phyloP scores from a whole-genome alignment of 2,113 vertebrate species.

The Solea senegalensis region DNA sequence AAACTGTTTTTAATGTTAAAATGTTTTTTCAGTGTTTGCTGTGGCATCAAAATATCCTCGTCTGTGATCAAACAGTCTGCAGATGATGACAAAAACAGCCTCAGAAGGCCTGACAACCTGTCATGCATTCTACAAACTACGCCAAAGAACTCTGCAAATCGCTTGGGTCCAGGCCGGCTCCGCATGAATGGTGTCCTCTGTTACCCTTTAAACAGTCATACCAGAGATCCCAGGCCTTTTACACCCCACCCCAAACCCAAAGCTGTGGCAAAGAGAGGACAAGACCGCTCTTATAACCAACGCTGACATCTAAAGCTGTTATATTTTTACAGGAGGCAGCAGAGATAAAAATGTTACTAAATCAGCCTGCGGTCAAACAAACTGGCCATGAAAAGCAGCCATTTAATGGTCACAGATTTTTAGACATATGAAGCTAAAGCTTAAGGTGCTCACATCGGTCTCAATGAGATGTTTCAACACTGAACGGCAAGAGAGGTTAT shows the following conservation, averaged over 20 bases:
- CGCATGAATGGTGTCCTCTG: slow-evolving; percentile 69
- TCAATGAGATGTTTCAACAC: slow-evolving; percentile 4
- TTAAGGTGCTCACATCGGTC: not conserved
- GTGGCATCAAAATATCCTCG: not conserved
- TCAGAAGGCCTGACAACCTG: not conserved
- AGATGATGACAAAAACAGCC: not conserved
- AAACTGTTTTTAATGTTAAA: too few relatives aligned
- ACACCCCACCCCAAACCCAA: slow-evolving; percentile 61
- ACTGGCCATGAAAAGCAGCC: not conserved
- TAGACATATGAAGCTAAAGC: too few relatives aligned
- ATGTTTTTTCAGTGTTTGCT: not conserved
- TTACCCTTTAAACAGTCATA: slow-evolving; percentile 57
- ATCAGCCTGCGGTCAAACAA: not conserved
- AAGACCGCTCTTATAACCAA: slow-evolving; percentile 41
- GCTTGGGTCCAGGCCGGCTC: not conserved
- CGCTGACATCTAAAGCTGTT: not conserved
- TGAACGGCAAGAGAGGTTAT: slow-evolving; percentile 27
- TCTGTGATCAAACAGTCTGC: not conserved
- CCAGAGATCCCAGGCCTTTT: slow-evolving; percentile 40
- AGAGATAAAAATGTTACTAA: not conserved
- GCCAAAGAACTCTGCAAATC: slow-evolving; percentile 2
- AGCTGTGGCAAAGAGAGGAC: slow-evolving; percentile 41
- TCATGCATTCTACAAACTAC: not conserved
- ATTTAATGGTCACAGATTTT: not conserved
- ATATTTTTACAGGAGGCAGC: not conserved